Evolutionary conservation across 23 tunicate species (phyloP), one percentile per base, ranked within the genome.

Genomic region (Botrylloides violaceus): DNA sequence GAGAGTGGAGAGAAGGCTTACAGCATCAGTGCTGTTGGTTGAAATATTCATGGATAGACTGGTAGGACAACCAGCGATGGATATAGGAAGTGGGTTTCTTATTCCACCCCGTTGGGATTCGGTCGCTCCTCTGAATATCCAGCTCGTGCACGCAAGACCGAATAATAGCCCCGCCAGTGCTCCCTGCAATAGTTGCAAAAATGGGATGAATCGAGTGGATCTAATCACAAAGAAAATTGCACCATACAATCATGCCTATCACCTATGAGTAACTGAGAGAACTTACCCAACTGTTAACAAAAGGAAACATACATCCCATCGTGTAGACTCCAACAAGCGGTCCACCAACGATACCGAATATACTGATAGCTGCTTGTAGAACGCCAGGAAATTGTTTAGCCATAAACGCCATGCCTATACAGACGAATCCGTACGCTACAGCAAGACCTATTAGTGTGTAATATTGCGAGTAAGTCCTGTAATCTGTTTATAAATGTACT

Each of bases 371-470:
- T 25, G 88, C 88, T 75, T 88, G 83, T 35, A 88, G 73, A 5
- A 88, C 96, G 31, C 88, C 96, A 34, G 88, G 88, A 34, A 88
- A 80, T 60, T 72, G 80, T 37, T 83, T 77, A 0, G 96, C 88
- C 0, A 88, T 30, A 37, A 77, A 88, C 12, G 96, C 96, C 96
- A 88, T 88, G 9, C 72, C 96, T 27, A 88, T 83, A 30, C 88
- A 82, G 2, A 77, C 58, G 18, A 37, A 63, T n/a, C 96, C 96
- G 66, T 75, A 88, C 30, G 81, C 35, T 4, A 88, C 60, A 62
- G 77, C 96, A 43, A 70, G 30, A 47, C 80, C 96, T 88, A 66
- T 15, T 50, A 62, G 21, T 43, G 20, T 60, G 26, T 27, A 60
- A 25, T 60, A 60, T 60, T 60, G 18, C 1, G 32, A 1, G 19